Conservation (phyloP, 2,888 invertebrate genomes). For the Idaea biselata region DNA sequence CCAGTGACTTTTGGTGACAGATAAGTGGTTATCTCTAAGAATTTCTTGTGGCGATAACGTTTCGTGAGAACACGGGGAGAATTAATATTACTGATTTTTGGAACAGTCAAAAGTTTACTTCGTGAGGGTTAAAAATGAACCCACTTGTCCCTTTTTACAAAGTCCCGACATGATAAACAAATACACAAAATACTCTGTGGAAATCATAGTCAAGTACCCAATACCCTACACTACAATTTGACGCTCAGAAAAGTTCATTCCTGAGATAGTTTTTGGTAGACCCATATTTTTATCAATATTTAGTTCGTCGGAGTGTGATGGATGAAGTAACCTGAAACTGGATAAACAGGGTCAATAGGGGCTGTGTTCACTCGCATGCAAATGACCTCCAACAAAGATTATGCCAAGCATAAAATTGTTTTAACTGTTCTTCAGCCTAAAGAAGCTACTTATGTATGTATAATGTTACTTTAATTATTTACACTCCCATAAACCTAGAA, state of each 20-base stretch:
- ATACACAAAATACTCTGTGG: no score
- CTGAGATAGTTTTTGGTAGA: neutral
- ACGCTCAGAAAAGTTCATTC: no score
- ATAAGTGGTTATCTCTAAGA: constrained; percentile 69
- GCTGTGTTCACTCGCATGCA: constrained; percentile 28
- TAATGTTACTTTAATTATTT: constrained; percentile 8
- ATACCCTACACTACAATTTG: neutral
- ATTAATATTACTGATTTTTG: constrained; percentile 48
- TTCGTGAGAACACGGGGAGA: constrained; percentile 58
- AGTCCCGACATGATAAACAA: no score
- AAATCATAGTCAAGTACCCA: no score
- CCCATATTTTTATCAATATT: neutral
- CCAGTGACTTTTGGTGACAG: constrained; percentile 45
- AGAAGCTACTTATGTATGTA: constrained; percentile 5
- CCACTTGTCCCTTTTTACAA: neutral
- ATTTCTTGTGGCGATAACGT: constrained; percentile 62
- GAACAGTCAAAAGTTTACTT: constrained; percentile 8
- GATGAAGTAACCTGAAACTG: constrained; percentile 23
- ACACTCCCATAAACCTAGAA: neutral
- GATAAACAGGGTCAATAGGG: constrained; percentile 31
- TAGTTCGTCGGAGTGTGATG: constrained; percentile 31
- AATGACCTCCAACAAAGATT: constrained; percentile 21
- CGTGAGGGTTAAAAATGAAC: neutral
- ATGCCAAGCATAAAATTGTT: constrained; percentile 22
- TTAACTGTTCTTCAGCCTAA: constrained; percentile 17